Percentiles rank a stretch among this genome's conserved stretches.
Conservation (phyloP, 2,113 vertebrate species). For the Eupsittula cactorum region DNA sequence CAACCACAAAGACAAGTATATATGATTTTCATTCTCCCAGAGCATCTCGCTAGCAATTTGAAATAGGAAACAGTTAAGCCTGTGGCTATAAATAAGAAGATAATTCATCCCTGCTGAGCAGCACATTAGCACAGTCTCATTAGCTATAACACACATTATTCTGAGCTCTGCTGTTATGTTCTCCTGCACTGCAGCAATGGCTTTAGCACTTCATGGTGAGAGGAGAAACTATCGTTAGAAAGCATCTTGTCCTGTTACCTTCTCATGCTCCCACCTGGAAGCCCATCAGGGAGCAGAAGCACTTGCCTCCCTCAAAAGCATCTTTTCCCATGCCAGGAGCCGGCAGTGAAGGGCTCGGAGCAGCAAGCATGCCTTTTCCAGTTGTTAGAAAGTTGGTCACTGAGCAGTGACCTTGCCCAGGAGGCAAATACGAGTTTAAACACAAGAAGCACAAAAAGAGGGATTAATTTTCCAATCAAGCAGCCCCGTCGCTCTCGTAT, state of each 20-base stretch:
- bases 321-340: background rate
- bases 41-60: background rate
- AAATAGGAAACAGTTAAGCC: constrained; percentile 15
- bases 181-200: constrained; percentile 74
- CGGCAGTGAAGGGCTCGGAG: background rate
- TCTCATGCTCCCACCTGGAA: background rate
- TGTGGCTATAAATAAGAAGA: background rate
- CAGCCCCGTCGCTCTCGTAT: background rate
- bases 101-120: constrained; percentile 24
- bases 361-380: background rate
- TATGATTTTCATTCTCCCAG: background rate
- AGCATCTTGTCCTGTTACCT: background rate
- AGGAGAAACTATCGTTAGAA: constrained; percentile 6
- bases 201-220: background rate
- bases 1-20: background rate
- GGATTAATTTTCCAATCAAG: background rate
- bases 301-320: background rate
- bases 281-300: background rate
- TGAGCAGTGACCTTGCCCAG: constrained; percentile 76
- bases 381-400: constrained; percentile 64
- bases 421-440: constrained; percentile 69
- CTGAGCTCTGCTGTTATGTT: constrained; percentile 12
- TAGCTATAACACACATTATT: constrained; percentile 11
- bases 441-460: constrained; percentile 13
- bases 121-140: constrained; percentile 23